Evolutionary conservation across 2,888 invertebrate genomes (phyloP).

Genomic region (Salticus scenicus): DNA sequence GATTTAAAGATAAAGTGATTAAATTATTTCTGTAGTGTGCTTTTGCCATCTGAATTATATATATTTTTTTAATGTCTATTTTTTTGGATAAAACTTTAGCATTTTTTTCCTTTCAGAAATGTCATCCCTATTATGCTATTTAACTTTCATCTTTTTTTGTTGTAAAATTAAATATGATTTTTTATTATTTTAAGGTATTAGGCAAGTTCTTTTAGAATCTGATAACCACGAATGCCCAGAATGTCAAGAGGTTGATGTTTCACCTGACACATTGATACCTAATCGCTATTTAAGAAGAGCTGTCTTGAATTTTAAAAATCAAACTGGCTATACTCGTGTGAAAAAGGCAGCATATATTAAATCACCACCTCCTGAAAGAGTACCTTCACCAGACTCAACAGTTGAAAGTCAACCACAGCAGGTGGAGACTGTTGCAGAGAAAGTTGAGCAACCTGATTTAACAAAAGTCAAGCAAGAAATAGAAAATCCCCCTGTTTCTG

Average conservation of each 20-base stretch:
- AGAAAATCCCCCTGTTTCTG: background rate
- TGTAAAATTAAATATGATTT: background rate
- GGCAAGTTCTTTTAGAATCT: conserved; percentile 90
- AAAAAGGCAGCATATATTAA: conserved; percentile 57
- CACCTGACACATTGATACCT: conserved; percentile 93
- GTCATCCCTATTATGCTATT: too few species aligned
- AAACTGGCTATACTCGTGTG: conserved; percentile 86
- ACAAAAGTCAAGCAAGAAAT: background rate
- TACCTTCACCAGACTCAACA: conserved; percentile 60
- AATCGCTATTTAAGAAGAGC: conserved; percentile 92
- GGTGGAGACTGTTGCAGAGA: background rate
- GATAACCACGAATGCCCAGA: conserved; percentile 97
- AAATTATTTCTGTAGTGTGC: too few species aligned
- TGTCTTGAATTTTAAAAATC: conserved; percentile 91
- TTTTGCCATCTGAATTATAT: too few species aligned
- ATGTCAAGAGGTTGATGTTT: conserved; percentile 93
- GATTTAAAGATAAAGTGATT: too few species aligned
- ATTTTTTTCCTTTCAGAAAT: too few species aligned
- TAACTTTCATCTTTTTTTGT: too few species aligned
- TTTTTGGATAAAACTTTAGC: too few species aligned
- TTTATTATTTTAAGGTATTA: conserved; percentile 82
- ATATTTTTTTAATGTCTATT: too few species aligned
- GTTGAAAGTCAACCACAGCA: conserved; percentile 35
- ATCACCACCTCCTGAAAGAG: conserved; percentile 7
- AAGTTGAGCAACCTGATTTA: background rate